These are phyloP conservation scores for Rutilus rutilus DNA, from an alignment of 2,113 vertebrate genomes.

Conservation along the genomic window DNA sequence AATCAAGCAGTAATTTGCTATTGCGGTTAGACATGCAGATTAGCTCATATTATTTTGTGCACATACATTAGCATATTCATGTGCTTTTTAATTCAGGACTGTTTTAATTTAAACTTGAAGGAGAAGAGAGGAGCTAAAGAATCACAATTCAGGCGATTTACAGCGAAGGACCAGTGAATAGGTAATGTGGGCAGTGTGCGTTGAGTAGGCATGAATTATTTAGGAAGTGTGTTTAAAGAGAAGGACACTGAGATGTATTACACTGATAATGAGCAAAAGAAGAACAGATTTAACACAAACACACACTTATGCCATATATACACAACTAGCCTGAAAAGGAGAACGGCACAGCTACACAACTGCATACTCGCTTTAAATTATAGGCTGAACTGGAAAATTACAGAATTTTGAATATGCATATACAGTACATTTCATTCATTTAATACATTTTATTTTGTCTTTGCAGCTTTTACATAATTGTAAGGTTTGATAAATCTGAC, in stretches of 20 bases:
- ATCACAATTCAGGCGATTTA: neutral
- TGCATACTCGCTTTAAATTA: neutral
- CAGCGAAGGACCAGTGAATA: neutral
- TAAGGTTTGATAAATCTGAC: too few species aligned
- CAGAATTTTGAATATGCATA: too few species aligned
- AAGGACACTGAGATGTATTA: slow-evolving; percentile 23
- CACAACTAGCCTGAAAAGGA: neutral
- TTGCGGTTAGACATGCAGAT: neutral
- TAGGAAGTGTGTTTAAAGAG: slow-evolving; percentile 8
- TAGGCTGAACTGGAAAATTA: neutral
- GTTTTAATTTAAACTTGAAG: neutral
- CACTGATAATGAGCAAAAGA: slow-evolving; percentile 23
- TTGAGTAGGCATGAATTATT: slow-evolving; percentile 1
- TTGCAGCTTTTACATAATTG: too few species aligned
- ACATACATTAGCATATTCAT: neutral
- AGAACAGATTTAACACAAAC: neutral
- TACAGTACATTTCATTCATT: too few species aligned
- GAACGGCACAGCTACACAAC: neutral
- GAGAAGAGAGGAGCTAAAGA: neutral
- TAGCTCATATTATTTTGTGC: slow-evolving; percentile 6
- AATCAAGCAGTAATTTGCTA: slow-evolving; percentile 30
- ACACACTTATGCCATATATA: slow-evolving; percentile 1
- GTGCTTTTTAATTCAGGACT: neutral
- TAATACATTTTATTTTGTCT: too few species aligned
- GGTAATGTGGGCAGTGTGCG: neutral